These are phyloP conservation scores for Plecotus auritus DNA, from an alignment of 2,113 vertebrate genomes.

Conservation along the genomic window DNA sequence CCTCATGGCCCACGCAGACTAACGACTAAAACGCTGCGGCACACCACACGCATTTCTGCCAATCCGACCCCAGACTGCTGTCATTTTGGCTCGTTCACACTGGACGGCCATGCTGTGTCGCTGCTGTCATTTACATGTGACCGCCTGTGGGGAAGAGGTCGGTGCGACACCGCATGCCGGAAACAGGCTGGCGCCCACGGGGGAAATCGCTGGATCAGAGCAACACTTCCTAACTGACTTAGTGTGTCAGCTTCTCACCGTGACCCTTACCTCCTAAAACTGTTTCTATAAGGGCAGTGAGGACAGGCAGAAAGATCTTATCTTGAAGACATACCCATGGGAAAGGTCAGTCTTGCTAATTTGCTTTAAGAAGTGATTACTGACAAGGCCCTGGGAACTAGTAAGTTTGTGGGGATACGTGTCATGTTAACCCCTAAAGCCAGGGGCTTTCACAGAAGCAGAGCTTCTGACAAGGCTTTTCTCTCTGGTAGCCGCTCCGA, in stretches of 20 bases:
- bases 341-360: not conserved
- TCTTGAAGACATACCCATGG: not conserved
- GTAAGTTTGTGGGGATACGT: not conserved
- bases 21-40: not conserved
- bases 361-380: not conserved
- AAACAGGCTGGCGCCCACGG: not conserved
- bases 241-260: not conserved
- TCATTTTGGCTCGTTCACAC: not conserved
- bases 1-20: not conserved
- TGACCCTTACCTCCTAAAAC: not conserved
- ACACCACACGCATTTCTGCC: fast-evolving
- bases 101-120: not conserved
- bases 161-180: not conserved
- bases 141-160: not conserved
- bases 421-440: not conserved
- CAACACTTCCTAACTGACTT: not conserved
- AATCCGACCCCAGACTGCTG: not conserved
- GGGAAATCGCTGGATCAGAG: not conserved
- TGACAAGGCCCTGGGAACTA: not conserved
- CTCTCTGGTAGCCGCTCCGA: not conserved
- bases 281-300: not conserved
- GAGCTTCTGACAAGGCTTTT: not conserved
- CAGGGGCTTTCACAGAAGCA: not conserved
- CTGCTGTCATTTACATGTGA: fast-evolving
- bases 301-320: not conserved